Evolutionary conservation across 2,797 vertebrate genomes (phyloP).

Genomic region (Fratercula arctica): DNA sequence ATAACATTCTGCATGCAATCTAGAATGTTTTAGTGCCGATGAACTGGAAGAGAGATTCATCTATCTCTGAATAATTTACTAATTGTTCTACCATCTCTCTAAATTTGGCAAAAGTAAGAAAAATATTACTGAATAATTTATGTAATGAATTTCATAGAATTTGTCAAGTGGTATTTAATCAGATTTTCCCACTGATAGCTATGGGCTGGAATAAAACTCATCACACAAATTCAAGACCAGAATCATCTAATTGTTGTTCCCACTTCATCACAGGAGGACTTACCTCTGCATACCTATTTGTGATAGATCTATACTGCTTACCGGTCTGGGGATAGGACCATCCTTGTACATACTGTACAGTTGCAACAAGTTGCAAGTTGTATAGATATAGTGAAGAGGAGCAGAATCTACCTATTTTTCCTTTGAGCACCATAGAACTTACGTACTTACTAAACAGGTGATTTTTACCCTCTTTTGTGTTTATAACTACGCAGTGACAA

Average conservation of each 20-base stretch:
- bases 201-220: neutral
- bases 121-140: slow-evolving; percentile 29
- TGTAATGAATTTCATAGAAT: neutral
- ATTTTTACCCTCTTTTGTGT: neutral
- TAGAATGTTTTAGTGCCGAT: neutral
- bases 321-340: neutral
- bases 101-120: slow-evolving; percentile 8
- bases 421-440: neutral
- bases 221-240: neutral
- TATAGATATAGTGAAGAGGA: neutral
- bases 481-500: neutral
- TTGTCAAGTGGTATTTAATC: neutral
- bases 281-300: neutral
- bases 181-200: neutral
- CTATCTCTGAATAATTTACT: slow-evolving; percentile 7
- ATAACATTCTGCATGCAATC: neutral
- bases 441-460: neutral
- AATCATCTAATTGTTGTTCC: neutral
- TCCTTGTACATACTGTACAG: neutral
- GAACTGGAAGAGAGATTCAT: neutral
- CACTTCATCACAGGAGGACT: neutral
- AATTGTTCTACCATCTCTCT: neutral
- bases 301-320: neutral
- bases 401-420: neutral
- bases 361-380: neutral